These are phyloP conservation scores for Odocoileus hemionus DNA, from an alignment of 2,113 vertebrate species.

Conservation along the genomic window DNA sequence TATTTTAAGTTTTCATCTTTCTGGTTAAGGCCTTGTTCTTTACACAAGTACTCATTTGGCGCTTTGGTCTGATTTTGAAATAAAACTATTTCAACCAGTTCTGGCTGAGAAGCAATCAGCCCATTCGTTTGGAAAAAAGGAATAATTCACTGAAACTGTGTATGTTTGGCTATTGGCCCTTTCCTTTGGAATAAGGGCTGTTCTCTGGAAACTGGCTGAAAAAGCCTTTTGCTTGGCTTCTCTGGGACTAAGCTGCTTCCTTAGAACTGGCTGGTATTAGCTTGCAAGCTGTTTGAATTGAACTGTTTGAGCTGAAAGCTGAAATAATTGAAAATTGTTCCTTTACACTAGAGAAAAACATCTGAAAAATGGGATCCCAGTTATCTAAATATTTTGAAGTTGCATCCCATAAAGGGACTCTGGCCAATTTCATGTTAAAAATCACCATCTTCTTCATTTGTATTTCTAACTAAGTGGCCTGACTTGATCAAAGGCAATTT, in stretches of 20 bases:
- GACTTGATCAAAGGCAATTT: not conserved
- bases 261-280: not conserved
- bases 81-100: not conserved
- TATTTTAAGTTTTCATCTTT: not conserved
- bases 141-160: not conserved
- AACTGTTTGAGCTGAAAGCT: not conserved
- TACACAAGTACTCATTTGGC: not conserved
- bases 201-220: not conserved
- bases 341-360: not conserved
- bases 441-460: not conserved
- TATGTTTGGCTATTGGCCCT: not conserved
- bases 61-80: not conserved
- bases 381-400: not conserved
- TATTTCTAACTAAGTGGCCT: not conserved
- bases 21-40: not conserved
- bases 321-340: not conserved
- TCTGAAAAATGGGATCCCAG: not conserved
- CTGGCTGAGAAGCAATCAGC: not conserved
- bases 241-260: not conserved
- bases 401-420: not conserved
- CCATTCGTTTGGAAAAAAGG: not conserved
- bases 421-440: not conserved
- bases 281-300: not conserved
- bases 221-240: not conserved
- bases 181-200: not conserved